Conservation (phyloP, 2,888 invertebrate genomes). For the Brachynemurus nebulosus region DNA sequence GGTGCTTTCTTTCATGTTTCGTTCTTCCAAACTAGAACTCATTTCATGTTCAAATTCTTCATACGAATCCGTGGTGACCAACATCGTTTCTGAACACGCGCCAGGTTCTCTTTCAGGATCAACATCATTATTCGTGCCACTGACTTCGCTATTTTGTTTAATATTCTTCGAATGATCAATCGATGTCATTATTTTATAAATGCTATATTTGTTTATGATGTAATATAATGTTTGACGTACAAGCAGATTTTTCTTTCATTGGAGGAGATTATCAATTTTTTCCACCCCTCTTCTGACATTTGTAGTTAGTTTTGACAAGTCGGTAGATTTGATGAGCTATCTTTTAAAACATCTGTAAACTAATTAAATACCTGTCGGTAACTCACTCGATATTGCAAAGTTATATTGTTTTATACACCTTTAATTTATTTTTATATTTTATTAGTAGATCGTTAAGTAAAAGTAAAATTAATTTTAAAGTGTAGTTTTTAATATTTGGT, state of each 20-base stretch:
- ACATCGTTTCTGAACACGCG: slow-evolving; percentile 47
- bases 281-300: neutral
- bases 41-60: slow-evolving; percentile 49
- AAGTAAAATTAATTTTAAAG: neutral
- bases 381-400: neutral
- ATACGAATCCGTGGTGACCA: slow-evolving; percentile 56
- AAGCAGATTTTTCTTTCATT: neutral
- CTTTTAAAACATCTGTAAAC: neutral
- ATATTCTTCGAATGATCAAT: neutral
- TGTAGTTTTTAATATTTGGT: neutral
- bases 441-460: neutral
- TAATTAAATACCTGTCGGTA: neutral
- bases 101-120: slow-evolving; percentile 35
- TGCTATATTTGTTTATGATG: slow-evolving; percentile 1
- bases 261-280: neutral
- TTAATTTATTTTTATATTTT: neutral
- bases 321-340: neutral
- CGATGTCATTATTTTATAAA: slow-evolving; percentile 1
- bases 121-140: neutral
- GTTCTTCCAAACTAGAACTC: slow-evolving; percentile 47
- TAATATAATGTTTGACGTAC: neutral
- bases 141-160: neutral
- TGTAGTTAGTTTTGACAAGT: neutral
- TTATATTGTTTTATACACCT: neutral
- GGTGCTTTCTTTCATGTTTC: slow-evolving; percentile 36